These are phyloP conservation scores for Palythoa grandis DNA, from an alignment of 92 coral and sea anemone genomes.

Conservation along the genomic window DNA sequence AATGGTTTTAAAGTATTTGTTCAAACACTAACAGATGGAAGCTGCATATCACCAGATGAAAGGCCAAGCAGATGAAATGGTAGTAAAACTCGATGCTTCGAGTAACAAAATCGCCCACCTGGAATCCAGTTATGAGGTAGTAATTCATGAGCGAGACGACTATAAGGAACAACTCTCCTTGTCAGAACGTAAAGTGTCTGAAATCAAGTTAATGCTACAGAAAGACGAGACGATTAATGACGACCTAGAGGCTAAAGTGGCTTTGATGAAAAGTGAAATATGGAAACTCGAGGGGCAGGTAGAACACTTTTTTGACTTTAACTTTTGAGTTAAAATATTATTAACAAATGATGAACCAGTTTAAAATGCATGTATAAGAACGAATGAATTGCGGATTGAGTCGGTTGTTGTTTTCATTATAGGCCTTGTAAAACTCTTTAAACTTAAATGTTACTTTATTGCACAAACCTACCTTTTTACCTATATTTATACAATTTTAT, in stretches of 20 bases:
- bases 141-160: conserved; percentile 65
- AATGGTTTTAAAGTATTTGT: not conserved
- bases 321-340: no score
- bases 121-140: conserved; percentile 54
- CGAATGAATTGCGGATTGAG: no score
- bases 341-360: no score
- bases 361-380: no score
- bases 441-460: no score
- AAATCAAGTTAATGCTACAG: conserved; percentile 56
- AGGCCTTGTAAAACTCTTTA: no score
- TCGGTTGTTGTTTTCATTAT: no score
- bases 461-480: no score
- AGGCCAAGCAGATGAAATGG: conserved; percentile 42
- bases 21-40: conserved; percentile 20
- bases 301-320: not conserved
- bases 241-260: conserved; percentile 60
- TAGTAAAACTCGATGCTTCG: conserved; percentile 43
- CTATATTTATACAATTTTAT: no score
- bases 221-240: conserved; percentile 60
- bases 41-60: conserved; percentile 28
- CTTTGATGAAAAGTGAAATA: conserved; percentile 58
- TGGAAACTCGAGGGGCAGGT: conserved; percentile 69
- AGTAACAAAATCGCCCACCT: conserved; percentile 47
- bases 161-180: conserved; percentile 46
- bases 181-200: conserved; percentile 68